These are phyloP conservation scores for Zeugodacus cucurbitae DNA, from an alignment of 1,140 invertebrate species.

Conservation along the genomic window DNA sequence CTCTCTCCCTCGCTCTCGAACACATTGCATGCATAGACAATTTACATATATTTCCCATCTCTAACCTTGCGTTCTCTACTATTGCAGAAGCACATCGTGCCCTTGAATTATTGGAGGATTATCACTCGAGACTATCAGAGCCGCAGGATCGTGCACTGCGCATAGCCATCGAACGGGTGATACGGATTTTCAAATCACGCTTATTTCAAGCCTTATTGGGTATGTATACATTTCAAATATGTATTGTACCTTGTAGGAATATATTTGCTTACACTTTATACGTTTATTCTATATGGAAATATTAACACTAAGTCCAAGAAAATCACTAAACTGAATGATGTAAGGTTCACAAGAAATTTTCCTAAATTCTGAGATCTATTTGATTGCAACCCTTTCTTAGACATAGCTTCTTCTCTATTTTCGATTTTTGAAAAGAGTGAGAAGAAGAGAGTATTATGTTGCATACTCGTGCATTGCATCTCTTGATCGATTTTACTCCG, in stretches of 20 bases:
- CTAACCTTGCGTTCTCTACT: conserved; percentile 32
- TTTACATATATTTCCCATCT: background rate
- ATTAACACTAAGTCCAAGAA: no score
- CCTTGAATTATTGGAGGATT: conserved; percentile 96
- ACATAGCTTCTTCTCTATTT: no score
- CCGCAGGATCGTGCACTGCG: conserved; percentile 94
- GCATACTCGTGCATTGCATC: no score
- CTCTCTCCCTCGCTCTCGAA: background rate
- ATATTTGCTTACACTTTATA: background rate
- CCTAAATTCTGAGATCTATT: no score
- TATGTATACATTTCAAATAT: conserved; percentile 70
- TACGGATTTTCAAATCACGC: conserved; percentile 96
- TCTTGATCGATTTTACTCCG: no score
- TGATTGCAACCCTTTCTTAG: no score
- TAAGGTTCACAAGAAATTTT: no score
- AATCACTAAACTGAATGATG: no score
- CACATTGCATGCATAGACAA: background rate
- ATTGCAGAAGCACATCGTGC: conserved; percentile 95
- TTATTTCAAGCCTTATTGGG: conserved; percentile 97
- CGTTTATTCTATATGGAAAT: background rate
- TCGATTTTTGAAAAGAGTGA: no score
- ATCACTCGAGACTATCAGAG: conserved; percentile 90
- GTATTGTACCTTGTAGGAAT: background rate
- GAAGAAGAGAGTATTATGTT: no score
- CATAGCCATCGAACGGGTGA: conserved; percentile 95